phyloP scores from a whole-genome alignment of 2,113 vertebrate genomes.

The Collichthys lucidus region DNA sequence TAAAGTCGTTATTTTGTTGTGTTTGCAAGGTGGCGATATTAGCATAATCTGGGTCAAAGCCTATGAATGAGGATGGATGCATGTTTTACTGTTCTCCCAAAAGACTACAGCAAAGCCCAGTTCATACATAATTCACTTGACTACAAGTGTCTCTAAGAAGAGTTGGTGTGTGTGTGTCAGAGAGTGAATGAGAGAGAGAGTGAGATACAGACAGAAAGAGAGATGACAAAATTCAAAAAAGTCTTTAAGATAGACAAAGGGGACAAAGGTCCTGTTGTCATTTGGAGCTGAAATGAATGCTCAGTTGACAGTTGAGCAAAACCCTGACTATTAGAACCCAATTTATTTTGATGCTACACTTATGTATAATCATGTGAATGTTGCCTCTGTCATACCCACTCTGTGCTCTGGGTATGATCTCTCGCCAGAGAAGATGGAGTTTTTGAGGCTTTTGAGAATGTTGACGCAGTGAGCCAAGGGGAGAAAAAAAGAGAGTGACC shows the following conservation, averaged over 20 bases:
- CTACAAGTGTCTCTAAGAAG: slow-evolving; percentile 66
- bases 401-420: too few species aligned
- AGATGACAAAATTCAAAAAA: slow-evolving; percentile 5
- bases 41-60: slow-evolving; percentile 78
- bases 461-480: too few species aligned
- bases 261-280: slow-evolving; percentile 4
- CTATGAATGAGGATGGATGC: slow-evolving; percentile 73
- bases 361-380: too few species aligned
- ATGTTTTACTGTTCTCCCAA: slow-evolving; percentile 74
- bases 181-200: slow-evolving; percentile 13
- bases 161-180: not conserved
- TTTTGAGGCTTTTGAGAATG: too few species aligned
- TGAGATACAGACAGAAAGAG: slow-evolving; percentile 11
- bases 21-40: slow-evolving; percentile 61
- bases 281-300: not conserved
- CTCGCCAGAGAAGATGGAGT: too few species aligned
- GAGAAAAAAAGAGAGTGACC: too few species aligned
- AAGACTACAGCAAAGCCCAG: slow-evolving; percentile 66
- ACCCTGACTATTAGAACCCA: too few species aligned
- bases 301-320: not conserved
- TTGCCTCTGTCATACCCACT: too few species aligned
- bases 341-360: too few species aligned
- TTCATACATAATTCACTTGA: slow-evolving; percentile 80
- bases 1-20: slow-evolving; percentile 57
- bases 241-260: slow-evolving; percentile 12